phyloP scores from a whole-genome alignment of 1,140 invertebrate genomes.

The Drosophila nigrodunni region DNA sequence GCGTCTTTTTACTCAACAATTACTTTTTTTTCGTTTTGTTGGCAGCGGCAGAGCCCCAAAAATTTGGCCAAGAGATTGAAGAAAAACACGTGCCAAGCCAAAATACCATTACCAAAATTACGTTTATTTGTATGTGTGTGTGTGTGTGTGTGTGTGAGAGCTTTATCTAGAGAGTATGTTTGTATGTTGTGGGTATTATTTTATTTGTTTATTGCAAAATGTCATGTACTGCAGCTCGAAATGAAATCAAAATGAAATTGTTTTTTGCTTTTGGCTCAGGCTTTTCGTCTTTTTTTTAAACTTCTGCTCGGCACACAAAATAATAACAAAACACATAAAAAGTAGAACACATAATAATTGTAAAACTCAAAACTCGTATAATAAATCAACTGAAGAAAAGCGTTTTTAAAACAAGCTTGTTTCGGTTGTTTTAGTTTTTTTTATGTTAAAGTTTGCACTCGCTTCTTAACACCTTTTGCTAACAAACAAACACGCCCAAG shows the following conservation, averaged over 20 bases:
- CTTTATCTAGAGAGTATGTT: constrained; percentile 16
- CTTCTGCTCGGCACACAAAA: constrained; percentile 50
- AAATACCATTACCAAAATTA: constrained; percentile 75
- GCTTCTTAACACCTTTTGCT: neutral
- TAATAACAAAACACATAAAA: constrained; percentile 58
- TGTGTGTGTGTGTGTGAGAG: constrained; percentile 33
- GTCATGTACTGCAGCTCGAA: constrained; percentile 63
- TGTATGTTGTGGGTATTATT: constrained; percentile 26
- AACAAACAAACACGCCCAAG: constrained; percentile 10
- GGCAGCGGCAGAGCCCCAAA: constrained; percentile 57
- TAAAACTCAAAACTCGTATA: constrained; percentile 50
- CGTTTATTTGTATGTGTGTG: constrained; percentile 32
- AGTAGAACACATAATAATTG: constrained; percentile 62
- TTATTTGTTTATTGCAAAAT: constrained; percentile 47
- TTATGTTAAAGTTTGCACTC: neutral
- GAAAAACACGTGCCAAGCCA: constrained; percentile 79
- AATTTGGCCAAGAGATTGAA: constrained; percentile 54
- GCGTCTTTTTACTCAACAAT: constrained; percentile 20
- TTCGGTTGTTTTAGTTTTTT: constrained; percentile 7
- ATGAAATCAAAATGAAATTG: constrained; percentile 50
- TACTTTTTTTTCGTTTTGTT: constrained; percentile 37
- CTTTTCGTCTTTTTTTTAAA: constrained; percentile 16
- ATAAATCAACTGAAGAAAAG: constrained; percentile 55
- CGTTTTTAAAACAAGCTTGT: constrained; percentile 29
- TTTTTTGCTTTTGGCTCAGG: constrained; percentile 31